A percentile compares a stretch with the other conserved stretches of the same genome.
phyloP scores from a whole-genome alignment of 2,888 invertebrate species.

The Oscheius sp. region DNA sequence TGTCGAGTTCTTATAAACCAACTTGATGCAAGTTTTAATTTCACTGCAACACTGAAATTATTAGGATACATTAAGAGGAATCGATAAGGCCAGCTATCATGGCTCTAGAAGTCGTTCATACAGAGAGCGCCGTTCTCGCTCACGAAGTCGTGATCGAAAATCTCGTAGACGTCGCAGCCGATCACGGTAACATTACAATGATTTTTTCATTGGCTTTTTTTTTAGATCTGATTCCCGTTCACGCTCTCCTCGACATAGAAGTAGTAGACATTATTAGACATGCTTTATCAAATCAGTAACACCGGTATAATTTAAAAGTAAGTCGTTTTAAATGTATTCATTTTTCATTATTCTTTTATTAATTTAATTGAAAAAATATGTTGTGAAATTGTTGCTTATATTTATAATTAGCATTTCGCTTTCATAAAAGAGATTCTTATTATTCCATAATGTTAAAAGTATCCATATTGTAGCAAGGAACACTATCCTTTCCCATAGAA shows the following conservation, averaged over 20 bases:
- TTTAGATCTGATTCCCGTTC: slow-evolving; percentile 18
- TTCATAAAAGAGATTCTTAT: no score
- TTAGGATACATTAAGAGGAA: slow-evolving; percentile 94
- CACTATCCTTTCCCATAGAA: no score
- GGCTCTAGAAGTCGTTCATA: slow-evolving; percentile 9
- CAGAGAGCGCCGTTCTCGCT: slow-evolving; percentile 37
- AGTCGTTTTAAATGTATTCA: background rate
- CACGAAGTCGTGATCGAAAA: slow-evolving; percentile 52
- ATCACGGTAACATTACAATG: slow-evolving; percentile 33
- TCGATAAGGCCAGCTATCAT: slow-evolving; percentile 83
- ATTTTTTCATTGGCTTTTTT: background rate
- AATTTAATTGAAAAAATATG: background rate
- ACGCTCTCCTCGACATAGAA: slow-evolving; percentile 19
- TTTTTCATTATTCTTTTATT: background rate
- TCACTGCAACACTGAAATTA: slow-evolving; percentile 17
- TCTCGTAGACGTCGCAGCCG: slow-evolving; percentile 50
- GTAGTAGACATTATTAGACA: slow-evolving; percentile 23
- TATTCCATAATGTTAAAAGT: no score
- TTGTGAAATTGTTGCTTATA: background rate
- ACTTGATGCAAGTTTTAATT: slow-evolving; percentile 5
- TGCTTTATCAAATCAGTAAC: background rate
- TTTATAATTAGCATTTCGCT: background rate
- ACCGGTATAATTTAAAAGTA: slow-evolving; percentile 7
- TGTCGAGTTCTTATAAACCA: slow-evolving; percentile 95
- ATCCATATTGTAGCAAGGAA: no score